Conservation (phyloP, 2,888 invertebrate species). For the Eremobia ochroleuca region DNA sequence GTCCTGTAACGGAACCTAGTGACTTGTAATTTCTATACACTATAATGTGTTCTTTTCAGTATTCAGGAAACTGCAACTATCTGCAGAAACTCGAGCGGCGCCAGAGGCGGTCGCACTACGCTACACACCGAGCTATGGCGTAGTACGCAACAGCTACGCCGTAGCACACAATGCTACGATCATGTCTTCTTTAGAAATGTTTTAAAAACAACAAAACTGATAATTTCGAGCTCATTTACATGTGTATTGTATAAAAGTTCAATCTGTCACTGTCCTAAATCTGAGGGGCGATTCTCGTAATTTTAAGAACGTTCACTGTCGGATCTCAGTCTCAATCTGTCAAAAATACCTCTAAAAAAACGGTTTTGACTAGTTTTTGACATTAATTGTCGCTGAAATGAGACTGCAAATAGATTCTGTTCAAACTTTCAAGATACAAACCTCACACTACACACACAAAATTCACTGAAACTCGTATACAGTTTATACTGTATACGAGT, state of each 20-base stretch:
- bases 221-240: background rate
- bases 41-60: background rate
- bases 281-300: too few species aligned
- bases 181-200: background rate
- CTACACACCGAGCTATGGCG: slow-evolving; percentile 4
- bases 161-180: slow-evolving; percentile 14
- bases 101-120: background rate
- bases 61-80: slow-evolving; percentile 9
- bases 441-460: background rate
- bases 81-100: background rate
- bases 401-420: background rate
- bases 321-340: too few species aligned
- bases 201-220: too few species aligned
- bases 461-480: background rate
- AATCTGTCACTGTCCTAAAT: background rate
- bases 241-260: background rate
- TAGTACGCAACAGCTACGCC: slow-evolving; percentile 14
- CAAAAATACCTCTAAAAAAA: too few species aligned
- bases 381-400: too few species aligned
- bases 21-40: background rate
- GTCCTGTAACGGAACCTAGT: too few species aligned
- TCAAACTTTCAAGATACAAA: background rate
- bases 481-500: too few species aligned
- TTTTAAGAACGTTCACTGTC: too few species aligned
- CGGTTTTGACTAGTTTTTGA: too few species aligned